phyloP scores from a whole-genome alignment of 2,797 vertebrate species.

The Darevskia nairensis region DNA sequence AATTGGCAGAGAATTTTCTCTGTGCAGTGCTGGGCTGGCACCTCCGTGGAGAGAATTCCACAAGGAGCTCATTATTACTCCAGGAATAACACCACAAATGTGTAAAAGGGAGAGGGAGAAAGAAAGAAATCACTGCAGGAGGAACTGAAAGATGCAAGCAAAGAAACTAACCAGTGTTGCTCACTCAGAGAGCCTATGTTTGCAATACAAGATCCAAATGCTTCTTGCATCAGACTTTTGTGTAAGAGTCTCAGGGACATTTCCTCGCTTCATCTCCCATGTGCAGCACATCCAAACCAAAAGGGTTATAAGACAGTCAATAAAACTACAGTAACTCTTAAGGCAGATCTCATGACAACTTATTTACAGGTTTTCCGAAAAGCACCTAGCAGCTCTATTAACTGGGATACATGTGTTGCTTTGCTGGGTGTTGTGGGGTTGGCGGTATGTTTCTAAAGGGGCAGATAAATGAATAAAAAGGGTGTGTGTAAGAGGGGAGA shows the following conservation, averaged over 20 bases:
- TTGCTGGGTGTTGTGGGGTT: neutral
- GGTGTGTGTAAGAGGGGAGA: slow-evolving; percentile 26
- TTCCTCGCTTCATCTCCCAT: neutral
- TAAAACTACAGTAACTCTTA: neutral
- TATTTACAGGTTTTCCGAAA: slow-evolving; percentile 26
- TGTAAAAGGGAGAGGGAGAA: slow-evolving; percentile 3
- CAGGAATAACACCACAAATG: slow-evolving; percentile 35
- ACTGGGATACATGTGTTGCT: accelerated
- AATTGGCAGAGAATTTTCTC: neutral
- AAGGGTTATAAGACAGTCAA: neutral
- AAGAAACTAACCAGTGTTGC: neutral
- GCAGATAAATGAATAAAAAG: slow-evolving; percentile 13
- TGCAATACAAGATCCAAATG: neutral
- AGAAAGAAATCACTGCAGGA: slow-evolving; percentile 45
- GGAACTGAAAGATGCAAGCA: slow-evolving; percentile 16
- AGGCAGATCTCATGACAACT: neutral
- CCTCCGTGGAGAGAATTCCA: slow-evolving; percentile 32
- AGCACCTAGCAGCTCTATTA: neutral
- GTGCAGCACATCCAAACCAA: neutral
- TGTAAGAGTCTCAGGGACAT: neutral
- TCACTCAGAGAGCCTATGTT: slow-evolving; percentile 8
- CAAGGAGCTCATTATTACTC: neutral
- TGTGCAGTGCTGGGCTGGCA: slow-evolving; percentile 32
- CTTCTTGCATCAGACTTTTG: neutral
- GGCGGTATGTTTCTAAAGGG: neutral